These are phyloP conservation scores for Prunella himalayana DNA, from an alignment of 2,113 vertebrate species.

Conservation along the genomic window DNA sequence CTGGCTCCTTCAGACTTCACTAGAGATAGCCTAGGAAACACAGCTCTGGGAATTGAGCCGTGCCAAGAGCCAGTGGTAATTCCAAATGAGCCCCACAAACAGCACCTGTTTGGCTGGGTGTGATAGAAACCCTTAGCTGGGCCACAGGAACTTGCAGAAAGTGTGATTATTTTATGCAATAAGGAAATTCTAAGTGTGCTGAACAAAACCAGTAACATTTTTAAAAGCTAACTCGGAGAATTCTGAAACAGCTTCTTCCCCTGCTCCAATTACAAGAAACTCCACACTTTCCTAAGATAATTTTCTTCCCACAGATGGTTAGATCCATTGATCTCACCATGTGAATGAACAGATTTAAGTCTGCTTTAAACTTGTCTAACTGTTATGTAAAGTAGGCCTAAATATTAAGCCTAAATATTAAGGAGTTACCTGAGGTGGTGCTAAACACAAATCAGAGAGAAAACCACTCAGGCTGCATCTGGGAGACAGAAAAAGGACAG, in stretches of 20 bases:
- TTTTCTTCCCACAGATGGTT: not conserved
- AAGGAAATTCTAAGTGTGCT: not conserved
- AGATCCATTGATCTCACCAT: not conserved
- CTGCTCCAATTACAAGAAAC: not conserved
- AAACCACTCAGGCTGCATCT: not conserved
- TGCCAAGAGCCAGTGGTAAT: not conserved
- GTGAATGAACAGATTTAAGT: not conserved
- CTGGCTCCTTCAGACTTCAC: conserved; percentile 5
- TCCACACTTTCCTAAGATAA: not conserved
- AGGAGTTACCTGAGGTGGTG: not conserved
- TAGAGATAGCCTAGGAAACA: not conserved
- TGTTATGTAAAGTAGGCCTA: not conserved
- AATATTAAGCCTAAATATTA: not conserved
- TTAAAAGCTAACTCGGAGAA: not conserved
- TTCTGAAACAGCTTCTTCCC: not conserved
- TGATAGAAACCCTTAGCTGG: not conserved
- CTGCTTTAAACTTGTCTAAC: not conserved
- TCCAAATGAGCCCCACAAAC: not conserved
- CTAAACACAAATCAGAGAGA: not conserved
- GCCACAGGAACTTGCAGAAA: not conserved
- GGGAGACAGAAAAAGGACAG: not conserved
- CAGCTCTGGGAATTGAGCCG: not conserved
- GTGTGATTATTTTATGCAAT: not conserved
- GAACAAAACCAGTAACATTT: not conserved
- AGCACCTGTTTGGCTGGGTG: conserved; percentile 11